Evolutionary conservation across 1,140 invertebrate genomes (phyloP), one percentile per base, ranked within the genome.

Genomic region (Drosophila suzukii): DNA sequence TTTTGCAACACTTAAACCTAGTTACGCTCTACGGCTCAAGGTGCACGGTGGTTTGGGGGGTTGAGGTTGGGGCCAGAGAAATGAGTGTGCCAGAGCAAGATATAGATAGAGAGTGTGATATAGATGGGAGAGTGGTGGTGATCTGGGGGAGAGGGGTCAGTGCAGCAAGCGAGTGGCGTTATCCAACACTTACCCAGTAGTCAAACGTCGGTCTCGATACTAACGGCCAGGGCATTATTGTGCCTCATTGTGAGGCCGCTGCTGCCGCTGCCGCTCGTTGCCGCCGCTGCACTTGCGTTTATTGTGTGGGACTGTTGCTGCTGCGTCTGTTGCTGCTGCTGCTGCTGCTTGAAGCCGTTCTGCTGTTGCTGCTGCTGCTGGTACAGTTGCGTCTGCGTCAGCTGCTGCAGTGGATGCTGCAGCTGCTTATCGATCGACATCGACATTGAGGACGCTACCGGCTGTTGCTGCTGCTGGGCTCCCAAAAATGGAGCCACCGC

Each of bases 161-260:
- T 65, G 68, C 50, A 57, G 63, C 20, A 43, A 67, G 56, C 58
- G 66, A 72, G 67, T 56, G 67, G 43, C 43, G 39, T 54, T 75
- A 59, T 63, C 71, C 49, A 58, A 71, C 58, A 93, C 94, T 94
- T 93, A 97, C 96, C 96, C 95, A 95, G 95, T 96, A 97, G 97
- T 98, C 97, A 99, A 96, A 98, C 98, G 94, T 99, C 98, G 94
- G 98, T 99, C 94, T 99, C 98, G 93, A 98, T 97, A 93, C 96
- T 96, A 94, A 97, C 96, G 92, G 95, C 94, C 70, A 92, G 79
- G 62, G 92, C 92, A 86, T 91, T 97, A 93, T 97, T 98, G 93
- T 97, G 96, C 92, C 96, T 96, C 85, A 96, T 95, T 92, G 96
- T 97, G 93, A 95, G 96, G 93, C 96, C 97, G 92, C 96, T 94